Evolutionary conservation across 2,888 invertebrate species (phyloP).

Genomic region (Atrina japonica): DNA sequence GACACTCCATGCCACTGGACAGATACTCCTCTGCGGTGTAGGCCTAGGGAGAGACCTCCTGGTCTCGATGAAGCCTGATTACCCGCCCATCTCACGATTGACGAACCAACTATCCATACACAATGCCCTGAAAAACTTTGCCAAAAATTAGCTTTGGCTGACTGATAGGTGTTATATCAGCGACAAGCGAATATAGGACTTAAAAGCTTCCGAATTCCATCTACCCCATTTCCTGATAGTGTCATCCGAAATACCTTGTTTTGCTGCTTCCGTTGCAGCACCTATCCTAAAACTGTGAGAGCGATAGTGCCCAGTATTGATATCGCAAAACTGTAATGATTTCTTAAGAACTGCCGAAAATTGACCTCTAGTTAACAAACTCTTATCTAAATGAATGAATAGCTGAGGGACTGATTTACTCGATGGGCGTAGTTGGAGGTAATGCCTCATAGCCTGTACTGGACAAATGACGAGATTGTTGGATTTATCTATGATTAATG

Average conservation of each 20-base stretch:
- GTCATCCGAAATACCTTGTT: too few species aligned
- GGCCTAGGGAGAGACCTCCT: neutral
- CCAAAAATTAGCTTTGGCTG: slow-evolving; percentile 1
- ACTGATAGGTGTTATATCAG: neutral
- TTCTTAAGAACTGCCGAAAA: neutral
- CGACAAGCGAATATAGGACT: neutral
- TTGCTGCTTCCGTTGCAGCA: too few species aligned
- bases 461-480: neutral
- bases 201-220: too few species aligned
- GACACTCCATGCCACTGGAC: too few species aligned
- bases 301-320: neutral
- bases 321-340: neutral
- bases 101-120: slow-evolving; percentile 2
- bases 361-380: neutral
- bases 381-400: neutral
- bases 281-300: too few species aligned
- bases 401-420: neutral
- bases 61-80: neutral
- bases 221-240: too few species aligned
- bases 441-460: neutral
- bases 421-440: neutral
- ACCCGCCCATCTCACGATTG: slow-evolving; percentile 1
- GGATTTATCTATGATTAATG: too few species aligned
- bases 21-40: too few species aligned
- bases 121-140: neutral